Percentiles rank a stretch among this genome's conserved stretches.
Conservation (phyloP, 2,888 invertebrate species). For the Caenorhabditis auriculariae region DNA sequence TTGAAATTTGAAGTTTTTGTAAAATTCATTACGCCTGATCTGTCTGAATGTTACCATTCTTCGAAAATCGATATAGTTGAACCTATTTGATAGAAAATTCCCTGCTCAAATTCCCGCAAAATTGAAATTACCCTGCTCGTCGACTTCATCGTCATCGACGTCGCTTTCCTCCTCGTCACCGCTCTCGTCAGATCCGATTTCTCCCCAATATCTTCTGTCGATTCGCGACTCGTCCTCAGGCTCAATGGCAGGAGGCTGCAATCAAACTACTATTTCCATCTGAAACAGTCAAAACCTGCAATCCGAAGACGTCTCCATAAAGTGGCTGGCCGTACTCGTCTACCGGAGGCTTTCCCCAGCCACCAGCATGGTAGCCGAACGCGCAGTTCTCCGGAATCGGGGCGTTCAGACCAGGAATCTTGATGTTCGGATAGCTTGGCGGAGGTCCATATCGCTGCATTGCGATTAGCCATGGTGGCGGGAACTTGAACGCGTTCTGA, state of each 20-base stretch:
- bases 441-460: constrained; percentile 98
- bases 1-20: too few relatives aligned
- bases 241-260: constrained; percentile 32
- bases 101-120: too few relatives aligned
- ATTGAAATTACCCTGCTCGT: constrained; percentile 46
- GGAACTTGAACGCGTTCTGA: constrained; percentile 70
- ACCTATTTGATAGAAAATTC: too few relatives aligned
- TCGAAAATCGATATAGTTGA: too few relatives aligned
- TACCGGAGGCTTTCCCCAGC: constrained; percentile 99
- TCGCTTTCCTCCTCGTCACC: constrained; percentile 61
- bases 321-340: constrained; percentile 95
- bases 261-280: neutral
- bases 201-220: constrained; percentile 93
- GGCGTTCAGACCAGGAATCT: constrained; percentile 88
- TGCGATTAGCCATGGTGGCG: constrained; percentile 93
- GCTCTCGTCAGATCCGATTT: constrained; percentile 83
- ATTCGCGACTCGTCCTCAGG: constrained; percentile 80
- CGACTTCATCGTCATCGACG: constrained; percentile 49
- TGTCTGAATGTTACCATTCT: too few relatives aligned
- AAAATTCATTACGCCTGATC: too few relatives aligned
- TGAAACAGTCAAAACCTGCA: constrained; percentile 64
- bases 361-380: constrained; percentile 98
- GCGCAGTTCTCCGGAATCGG: constrained; percentile 92
- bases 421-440: constrained; percentile 95
- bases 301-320: constrained; percentile 97